Conservation (phyloP, 1,140 invertebrate genomes). For the Nasonia longicornis region DNA sequence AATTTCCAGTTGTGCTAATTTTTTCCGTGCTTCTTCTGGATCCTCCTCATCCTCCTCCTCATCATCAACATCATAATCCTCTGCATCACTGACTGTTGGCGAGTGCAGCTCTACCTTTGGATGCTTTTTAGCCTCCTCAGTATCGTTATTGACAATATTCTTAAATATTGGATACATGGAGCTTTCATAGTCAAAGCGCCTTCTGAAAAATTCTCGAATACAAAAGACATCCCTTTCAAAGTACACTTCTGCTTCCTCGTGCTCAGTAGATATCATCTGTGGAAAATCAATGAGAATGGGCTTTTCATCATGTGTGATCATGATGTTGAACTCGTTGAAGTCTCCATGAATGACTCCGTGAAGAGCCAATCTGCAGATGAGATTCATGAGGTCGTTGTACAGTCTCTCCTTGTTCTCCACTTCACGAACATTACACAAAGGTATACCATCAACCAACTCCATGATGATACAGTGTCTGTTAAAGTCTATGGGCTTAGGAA, state of each 20-base stretch:
- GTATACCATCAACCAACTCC: conserved; percentile 87
- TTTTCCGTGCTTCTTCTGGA: conserved; percentile 27
- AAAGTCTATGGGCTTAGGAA: conserved; percentile 94
- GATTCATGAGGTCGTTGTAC: conserved; percentile 95
- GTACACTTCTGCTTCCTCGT: conserved; percentile 92
- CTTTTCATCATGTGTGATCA: conserved; percentile 84
- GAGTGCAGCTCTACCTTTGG: conserved; percentile 23
- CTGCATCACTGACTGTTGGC: conserved; percentile 49
- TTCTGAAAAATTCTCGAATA: conserved; percentile 91
- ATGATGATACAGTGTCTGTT: conserved; percentile 98
- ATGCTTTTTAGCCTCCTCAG: conserved; percentile 12
- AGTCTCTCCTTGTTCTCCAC: conserved; percentile 82
- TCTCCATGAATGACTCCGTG: conserved; percentile 98
- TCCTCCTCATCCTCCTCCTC: conserved; percentile 57
- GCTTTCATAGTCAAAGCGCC: conserved; percentile 93
- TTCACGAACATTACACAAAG: conserved; percentile 84
- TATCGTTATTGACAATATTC: conserved; percentile 75
- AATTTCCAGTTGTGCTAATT: conserved; percentile 42
- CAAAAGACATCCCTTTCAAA: conserved; percentile 97
- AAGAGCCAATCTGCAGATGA: conserved; percentile 91
- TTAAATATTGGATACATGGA: conserved; percentile 87
- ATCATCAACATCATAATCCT: conserved; percentile 57
- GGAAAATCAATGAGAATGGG: conserved; percentile 98
- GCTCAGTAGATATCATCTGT: conserved; percentile 97
- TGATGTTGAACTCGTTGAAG: conserved; percentile 99